Conservation (phyloP, 1,140 invertebrate genomes). For the Linepithema humile region DNA sequence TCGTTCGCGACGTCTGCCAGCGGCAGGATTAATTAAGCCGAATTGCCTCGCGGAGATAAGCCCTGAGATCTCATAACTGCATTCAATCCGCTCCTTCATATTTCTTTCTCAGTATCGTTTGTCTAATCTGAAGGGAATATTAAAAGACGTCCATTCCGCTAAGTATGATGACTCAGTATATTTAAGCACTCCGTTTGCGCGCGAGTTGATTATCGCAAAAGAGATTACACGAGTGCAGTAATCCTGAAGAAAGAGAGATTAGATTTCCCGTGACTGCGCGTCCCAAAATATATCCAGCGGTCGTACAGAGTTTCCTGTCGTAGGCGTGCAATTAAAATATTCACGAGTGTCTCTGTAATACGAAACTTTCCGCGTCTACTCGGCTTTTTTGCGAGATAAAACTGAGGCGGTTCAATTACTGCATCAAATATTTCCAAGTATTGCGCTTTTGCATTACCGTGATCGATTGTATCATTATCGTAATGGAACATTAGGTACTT, state of each 20-base stretch:
- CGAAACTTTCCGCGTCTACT: background rate
- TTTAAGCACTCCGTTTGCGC: conserved; percentile 10
- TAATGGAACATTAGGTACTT: background rate
- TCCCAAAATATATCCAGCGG: too few species aligned
- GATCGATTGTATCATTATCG: background rate
- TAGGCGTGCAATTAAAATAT: background rate
- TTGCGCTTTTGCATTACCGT: background rate
- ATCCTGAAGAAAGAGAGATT: background rate
- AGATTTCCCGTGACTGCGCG: background rate
- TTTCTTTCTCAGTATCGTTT: conserved; percentile 57
- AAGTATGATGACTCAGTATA: conserved; percentile 39
- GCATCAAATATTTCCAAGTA: background rate
- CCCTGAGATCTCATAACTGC: conserved; percentile 58
- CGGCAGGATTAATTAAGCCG: conserved; percentile 78
- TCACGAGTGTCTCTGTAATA: background rate
- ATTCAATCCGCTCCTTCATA: conserved; percentile 57
- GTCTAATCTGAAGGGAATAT: conserved; percentile 54
- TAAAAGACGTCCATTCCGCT: conserved; percentile 40
- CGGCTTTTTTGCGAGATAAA: background rate
- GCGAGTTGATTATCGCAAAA: conserved; percentile 28
- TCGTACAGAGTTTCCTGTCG: background rate
- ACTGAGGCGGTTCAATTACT: background rate
- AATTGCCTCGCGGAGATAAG: conserved; percentile 69
- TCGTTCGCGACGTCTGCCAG: conserved; percentile 57
- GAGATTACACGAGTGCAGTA: background rate